Evolutionary conservation across 2,113 vertebrate species (phyloP).

Genomic region (Heterochromis multidens): DNA sequence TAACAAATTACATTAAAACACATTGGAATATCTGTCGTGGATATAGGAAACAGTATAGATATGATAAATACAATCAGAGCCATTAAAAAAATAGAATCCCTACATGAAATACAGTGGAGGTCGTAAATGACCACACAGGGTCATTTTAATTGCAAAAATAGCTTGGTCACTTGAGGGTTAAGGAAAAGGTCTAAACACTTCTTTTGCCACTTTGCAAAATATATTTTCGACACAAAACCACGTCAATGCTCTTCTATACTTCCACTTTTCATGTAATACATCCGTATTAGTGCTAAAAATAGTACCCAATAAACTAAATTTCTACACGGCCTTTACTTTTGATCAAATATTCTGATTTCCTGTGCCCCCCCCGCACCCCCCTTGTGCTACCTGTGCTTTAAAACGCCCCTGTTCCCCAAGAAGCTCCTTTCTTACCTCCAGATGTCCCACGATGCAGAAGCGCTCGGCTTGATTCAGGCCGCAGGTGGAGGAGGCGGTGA

Average conservation of each 20-base stretch:
- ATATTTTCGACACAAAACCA: neutral
- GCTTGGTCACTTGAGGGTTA: neutral
- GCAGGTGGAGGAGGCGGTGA: slow-evolving; percentile 86
- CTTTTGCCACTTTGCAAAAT: neutral
- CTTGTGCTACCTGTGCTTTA: neutral
- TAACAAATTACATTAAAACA: neutral
- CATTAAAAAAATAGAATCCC: neutral
- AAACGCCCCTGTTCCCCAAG: neutral
- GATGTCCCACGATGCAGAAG: slow-evolving; percentile 90
- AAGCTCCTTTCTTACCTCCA: slow-evolving; percentile 78
- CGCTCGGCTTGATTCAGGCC: slow-evolving; percentile 79
- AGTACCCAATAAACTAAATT: no score
- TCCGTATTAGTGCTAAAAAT: no score
- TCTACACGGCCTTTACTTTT: no score
- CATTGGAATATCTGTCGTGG: neutral
- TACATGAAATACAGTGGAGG: no score
- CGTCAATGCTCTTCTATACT: no score
- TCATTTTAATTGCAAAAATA: neutral
- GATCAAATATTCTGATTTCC: no score
- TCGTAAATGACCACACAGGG: neutral
- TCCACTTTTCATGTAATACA: no score
- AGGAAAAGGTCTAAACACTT: neutral
- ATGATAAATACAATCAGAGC: neutral
- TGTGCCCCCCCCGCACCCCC: no score
- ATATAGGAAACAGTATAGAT: neutral